Evolutionary conservation across 92 coral and sea anemone genomes (phyloP), one percentile per base, ranked within the genome.

Genomic region (Zoanthus sociatus): DNA sequence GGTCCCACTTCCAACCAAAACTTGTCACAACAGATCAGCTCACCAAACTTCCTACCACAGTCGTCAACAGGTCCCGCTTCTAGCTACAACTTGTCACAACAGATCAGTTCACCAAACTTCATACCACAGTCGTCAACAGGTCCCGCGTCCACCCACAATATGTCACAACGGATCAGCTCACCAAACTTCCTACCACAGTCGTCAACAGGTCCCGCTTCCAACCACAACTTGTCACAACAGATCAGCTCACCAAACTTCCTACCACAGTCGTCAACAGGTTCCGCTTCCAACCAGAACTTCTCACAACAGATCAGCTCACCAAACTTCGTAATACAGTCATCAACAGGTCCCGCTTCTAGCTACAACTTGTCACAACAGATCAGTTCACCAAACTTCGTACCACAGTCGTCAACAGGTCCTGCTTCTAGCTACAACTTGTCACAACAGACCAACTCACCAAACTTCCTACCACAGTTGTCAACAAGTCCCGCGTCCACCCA

Each of bases 61-160:
- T 37, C 42, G 42, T 37, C 42, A 37, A 37, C 42, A 37, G 42
- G 42, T 37, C 42, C 42, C 60, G 60, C 60, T 54, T 54, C 54
- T 31, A 63, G 76, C 13, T 54, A 51, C 17, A 51, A 61, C 73
- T 76, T 87, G 90, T 64, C 90, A 76, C 78, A 79, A 46, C 72
- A 26, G 53, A 69, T 26, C 26, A 10, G 11, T 7, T 10, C 15
- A 10, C 11, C 60, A 54, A 54, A 10, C 11, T 10, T 9, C 15
- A 0, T 9, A 15, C 15, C 15, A 10, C 11, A 10, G 13, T 9
- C 11, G 15, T 15, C 60, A 54, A 54, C 60, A 54, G 60, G 60
- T 54, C 60, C 11, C 15, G 60, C 60, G 3, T 54, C 60, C 6
- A 54, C 16, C 60, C 3, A 54, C 60, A 54, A 54, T 15, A 3